phyloP scores from a whole-genome alignment of 92 coral and sea anemone species.

The Epizoanthus scotinus region DNA sequence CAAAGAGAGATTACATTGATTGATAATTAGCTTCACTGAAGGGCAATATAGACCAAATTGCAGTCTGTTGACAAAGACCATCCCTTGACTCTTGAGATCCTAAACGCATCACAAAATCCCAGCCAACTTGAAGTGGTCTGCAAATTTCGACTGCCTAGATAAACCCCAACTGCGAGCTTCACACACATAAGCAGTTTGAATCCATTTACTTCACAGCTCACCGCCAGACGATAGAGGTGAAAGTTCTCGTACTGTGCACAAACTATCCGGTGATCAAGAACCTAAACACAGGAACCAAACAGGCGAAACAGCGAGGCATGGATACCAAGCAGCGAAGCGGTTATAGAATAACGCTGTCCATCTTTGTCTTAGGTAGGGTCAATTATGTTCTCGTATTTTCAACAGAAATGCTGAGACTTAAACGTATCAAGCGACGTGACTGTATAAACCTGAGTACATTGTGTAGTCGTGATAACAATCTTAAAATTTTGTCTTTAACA shows the following conservation, averaged over 20 bases:
- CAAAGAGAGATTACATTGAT: slow-evolving; percentile 69
- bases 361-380: slow-evolving; percentile 20
- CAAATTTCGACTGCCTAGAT: slow-evolving; percentile 40
- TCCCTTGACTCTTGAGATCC: slow-evolving; percentile 44
- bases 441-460: neutral
- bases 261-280: neutral
- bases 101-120: slow-evolving; percentile 19
- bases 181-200: slow-evolving; percentile 11
- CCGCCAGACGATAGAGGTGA: slow-evolving; percentile 20
- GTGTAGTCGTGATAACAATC: slow-evolving; percentile 33
- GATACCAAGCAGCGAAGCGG: neutral
- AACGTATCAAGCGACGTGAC: neutral
- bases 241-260: neutral
- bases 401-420: neutral
- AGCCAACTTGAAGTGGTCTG: slow-evolving; percentile 44
- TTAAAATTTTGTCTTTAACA: slow-evolving; percentile 20
- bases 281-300: neutral
- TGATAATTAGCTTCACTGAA: slow-evolving; percentile 68
- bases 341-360: neutral
- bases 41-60: slow-evolving; percentile 63
- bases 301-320: slow-evolving; percentile 10
- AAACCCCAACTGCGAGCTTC: slow-evolving; percentile 23
- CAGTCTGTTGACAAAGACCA: slow-evolving; percentile 61
- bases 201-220: slow-evolving; percentile 24
- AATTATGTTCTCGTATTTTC: neutral